Conservation (phyloP, 2,113 vertebrate genomes). For the Lamprologus lemairii region DNA sequence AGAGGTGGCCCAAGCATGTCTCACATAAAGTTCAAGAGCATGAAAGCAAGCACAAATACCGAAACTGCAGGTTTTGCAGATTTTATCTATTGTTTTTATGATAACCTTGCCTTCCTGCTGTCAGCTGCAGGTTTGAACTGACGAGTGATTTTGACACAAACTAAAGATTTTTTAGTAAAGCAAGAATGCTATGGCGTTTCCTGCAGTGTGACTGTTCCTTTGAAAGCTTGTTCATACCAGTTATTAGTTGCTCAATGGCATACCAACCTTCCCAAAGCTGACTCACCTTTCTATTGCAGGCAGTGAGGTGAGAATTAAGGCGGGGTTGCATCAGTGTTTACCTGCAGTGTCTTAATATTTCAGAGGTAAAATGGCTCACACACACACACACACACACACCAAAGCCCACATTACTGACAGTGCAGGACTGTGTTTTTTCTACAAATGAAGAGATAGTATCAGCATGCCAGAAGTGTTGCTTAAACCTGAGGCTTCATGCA, state of each 20-base stretch:
- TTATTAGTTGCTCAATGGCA: constrained; percentile 9
- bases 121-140: background rate
- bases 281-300: background rate
- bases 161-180: background rate
- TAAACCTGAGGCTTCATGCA: background rate
- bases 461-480: background rate
- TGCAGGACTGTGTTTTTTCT: background rate
- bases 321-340: background rate
- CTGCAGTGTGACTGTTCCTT: background rate
- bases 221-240: constrained; percentile 20
- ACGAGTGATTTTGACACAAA: background rate
- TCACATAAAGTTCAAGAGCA: background rate
- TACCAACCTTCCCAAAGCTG: background rate
- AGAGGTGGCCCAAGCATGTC: constrained; percentile 29
- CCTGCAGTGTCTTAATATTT: background rate
- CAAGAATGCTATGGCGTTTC: background rate
- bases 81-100: background rate
- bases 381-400: background rate
- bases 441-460: background rate
- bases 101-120: background rate
- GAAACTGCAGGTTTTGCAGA: background rate
- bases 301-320: background rate
- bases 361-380: background rate
- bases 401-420: background rate
- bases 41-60: background rate